These are phyloP conservation scores for Erythrolamprus reginae DNA, from an alignment of 2,113 vertebrate genomes.

Conservation along the genomic window DNA sequence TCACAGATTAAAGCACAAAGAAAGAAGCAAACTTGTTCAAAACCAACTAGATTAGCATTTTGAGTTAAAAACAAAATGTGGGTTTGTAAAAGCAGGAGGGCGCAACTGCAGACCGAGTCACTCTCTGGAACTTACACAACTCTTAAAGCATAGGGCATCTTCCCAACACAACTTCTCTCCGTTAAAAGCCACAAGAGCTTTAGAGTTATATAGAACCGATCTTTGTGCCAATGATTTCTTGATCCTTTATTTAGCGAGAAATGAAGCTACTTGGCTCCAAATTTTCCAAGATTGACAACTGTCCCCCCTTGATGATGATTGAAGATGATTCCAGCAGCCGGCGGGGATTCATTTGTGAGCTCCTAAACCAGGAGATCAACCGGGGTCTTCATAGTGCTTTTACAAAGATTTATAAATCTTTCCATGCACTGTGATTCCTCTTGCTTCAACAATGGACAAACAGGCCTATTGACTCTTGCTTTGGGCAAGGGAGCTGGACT, in stretches of 20 bases:
- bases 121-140: background rate
- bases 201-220: background rate
- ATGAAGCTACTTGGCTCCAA: background rate
- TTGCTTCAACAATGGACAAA: background rate
- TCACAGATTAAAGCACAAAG: background rate
- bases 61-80: background rate
- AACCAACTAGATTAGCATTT: background rate
- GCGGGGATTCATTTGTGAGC: background rate
- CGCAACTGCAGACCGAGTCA: background rate
- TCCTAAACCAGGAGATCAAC: background rate
- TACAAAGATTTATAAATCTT: too few relatives aligned
- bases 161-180: background rate
- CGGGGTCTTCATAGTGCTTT: too few relatives aligned
- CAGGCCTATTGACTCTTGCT: background rate
- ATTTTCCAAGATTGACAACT: background rate
- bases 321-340: background rate
- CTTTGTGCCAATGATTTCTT: background rate
- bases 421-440: background rate
- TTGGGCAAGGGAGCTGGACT: background rate
- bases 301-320: background rate
- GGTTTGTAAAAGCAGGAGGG: background rate
- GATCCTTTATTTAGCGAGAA: background rate
- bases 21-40: background rate
- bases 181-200: background rate
- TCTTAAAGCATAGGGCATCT: background rate